Percentiles rank a stretch among this genome's conserved stretches.
phyloP scores from a whole-genome alignment of 2,113 vertebrate genomes.

The Okapia johnstoni region DNA sequence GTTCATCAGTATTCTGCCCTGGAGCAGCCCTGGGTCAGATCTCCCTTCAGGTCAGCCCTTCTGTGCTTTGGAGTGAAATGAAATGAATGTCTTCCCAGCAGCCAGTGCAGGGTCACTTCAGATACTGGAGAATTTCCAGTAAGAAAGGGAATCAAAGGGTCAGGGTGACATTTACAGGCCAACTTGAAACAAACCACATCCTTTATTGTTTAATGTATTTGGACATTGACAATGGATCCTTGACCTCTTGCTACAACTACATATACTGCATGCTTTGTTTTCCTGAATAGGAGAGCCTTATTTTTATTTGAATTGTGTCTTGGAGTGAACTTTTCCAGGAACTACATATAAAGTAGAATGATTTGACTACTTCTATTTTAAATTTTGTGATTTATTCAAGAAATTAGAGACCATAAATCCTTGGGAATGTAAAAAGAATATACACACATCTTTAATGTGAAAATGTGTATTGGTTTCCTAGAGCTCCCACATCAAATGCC shows the following conservation, averaged over 20 bases:
- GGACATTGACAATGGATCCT: not conserved
- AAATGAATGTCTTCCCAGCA: constrained; percentile 37
- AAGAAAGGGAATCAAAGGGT: constrained; percentile 30
- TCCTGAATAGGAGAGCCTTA: not conserved
- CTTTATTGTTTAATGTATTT: constrained; percentile 34
- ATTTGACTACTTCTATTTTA: not conserved
- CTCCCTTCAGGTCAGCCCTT: not conserved
- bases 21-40: not conserved
- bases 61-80: not conserved
- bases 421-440: not conserved
- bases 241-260: not conserved
- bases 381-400: not conserved
- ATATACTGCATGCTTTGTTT: not conserved
- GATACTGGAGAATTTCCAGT: constrained; percentile 24
- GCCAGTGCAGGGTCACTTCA: not conserved
- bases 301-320: not conserved
- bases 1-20: constrained; percentile 19
- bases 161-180: constrained; percentile 21
- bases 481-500: not conserved
- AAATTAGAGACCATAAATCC: not conserved
- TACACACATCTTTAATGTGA: not conserved
- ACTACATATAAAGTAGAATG: not conserved
- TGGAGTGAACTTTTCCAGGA: not conserved
- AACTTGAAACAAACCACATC: constrained; percentile 4
- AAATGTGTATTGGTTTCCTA: not conserved